These are phyloP conservation scores for Argyra leucocephala DNA, from an alignment of 2,888 invertebrate species.

Conservation along the genomic window DNA sequence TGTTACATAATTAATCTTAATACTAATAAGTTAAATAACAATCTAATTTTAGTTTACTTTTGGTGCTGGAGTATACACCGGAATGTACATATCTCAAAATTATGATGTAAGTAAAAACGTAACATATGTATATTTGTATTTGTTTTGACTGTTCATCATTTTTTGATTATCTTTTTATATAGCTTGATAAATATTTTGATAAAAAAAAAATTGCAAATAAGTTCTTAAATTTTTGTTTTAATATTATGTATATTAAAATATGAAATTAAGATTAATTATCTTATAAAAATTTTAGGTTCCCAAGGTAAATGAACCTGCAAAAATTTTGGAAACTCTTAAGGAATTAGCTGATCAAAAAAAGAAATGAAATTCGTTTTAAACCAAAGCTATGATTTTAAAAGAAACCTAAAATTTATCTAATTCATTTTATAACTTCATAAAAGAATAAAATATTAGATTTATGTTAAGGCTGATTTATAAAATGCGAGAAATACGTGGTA, in stretches of 20 bases:
- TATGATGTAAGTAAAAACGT: slow-evolving; percentile 51
- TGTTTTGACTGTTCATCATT: neutral
- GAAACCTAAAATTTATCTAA: too few species aligned
- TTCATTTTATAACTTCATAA: too few species aligned
- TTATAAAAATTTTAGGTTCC: slow-evolving; percentile 65
- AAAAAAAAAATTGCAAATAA: neutral
- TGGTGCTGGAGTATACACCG: slow-evolving; percentile 59
- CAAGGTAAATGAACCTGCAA: slow-evolving; percentile 65
- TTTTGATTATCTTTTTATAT: neutral
- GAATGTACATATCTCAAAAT: slow-evolving; percentile 63
- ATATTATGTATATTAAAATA: too few species aligned
- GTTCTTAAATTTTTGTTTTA: too few species aligned
- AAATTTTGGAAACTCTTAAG: slow-evolving; percentile 56
- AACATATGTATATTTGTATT: neutral
- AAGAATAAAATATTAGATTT: too few species aligned
- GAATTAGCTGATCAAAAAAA: slow-evolving; percentile 48
- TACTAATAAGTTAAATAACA: slow-evolving; percentile 22
- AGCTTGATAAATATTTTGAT: neutral
- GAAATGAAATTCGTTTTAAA: slow-evolving; percentile 27
- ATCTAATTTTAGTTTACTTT: slow-evolving; percentile 51
- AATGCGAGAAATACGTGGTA: too few species aligned
- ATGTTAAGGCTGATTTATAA: too few species aligned
- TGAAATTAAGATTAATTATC: too few species aligned
- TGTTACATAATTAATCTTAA: slow-evolving; percentile 9
- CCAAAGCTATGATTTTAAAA: too few species aligned